phyloP scores from a whole-genome alignment of 2,888 invertebrate genomes.

The Lepidonotus clava region DNA sequence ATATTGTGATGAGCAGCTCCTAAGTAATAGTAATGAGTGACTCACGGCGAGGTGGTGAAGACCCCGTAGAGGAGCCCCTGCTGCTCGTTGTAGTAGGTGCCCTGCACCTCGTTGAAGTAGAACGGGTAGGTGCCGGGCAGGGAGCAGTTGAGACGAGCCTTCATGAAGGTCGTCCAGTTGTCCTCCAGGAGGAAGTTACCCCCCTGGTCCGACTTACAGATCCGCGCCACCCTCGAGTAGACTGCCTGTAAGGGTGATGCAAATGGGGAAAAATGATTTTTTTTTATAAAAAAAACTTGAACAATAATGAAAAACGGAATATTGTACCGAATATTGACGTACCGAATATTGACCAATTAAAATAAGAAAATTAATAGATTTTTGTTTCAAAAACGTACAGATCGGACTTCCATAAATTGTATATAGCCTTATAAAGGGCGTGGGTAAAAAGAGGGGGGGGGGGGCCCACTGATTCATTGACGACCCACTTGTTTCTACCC shows the following conservation, averaged over 20 bases:
- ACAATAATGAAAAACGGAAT: no score
- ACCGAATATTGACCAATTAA: no score
- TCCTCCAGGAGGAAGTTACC: slow-evolving; percentile 87
- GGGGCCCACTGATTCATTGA: no score
- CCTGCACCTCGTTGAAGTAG: slow-evolving; percentile 97
- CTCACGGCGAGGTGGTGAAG: slow-evolving; percentile 90
- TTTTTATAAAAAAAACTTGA: no score
- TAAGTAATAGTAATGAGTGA: slow-evolving; percentile 43
- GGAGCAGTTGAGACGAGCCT: slow-evolving; percentile 96
- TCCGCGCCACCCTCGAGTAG: slow-evolving; percentile 37
- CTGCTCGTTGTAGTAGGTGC: slow-evolving; percentile 77
- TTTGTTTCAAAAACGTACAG: no score
- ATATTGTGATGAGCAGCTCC: background rate
- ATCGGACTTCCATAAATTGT: no score
- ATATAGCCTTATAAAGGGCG: no score
- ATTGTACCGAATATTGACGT: no score
- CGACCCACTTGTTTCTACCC: no score
- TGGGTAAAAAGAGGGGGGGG: no score
- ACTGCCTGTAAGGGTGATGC: slow-evolving; percentile 47
- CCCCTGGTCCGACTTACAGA: slow-evolving; percentile 86
- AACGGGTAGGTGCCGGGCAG: slow-evolving; percentile 92
- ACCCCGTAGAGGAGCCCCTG: slow-evolving; percentile 90
- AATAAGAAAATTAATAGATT: no score
- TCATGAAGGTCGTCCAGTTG: slow-evolving; percentile 95
- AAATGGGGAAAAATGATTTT: no score